Base-by-base conservation (phyloP, 2,113 vertebrate species). In the Addax nasomaculatus region DNA sequence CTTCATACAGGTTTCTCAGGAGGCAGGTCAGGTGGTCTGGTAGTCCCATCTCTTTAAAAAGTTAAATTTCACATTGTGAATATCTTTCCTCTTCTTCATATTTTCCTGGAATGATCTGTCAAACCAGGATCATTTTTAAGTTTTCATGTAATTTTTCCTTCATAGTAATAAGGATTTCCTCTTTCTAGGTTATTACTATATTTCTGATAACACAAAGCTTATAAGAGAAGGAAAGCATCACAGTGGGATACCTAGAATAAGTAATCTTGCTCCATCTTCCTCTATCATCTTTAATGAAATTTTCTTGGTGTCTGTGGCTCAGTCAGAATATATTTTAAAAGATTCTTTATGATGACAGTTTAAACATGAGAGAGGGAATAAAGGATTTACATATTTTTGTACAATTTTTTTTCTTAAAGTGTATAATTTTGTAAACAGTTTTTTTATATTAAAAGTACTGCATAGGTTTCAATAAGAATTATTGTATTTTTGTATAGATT, bases 371-470 rank as follows among this genome's bases (percentile, higher is more conserved):
- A 98, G 98, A 98, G 98, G 99, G 98, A 99, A 98, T 98, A 99
- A 99, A 98, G 98, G 98, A 98, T 99, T 99, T 99, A 99, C 99
- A 99, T 99, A 99, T 99, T 99, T 99, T 98, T 98, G 99, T 99
- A 99, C 98, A 99, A 99, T 98, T 92, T 99, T 99, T 99, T 99
- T 99, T 33, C 98, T 99, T 99, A 99, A 99, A 97, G 96, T 99
- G 98, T 99, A 98, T 99, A 98, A 99, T 99, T 99, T 98, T 99
- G 99, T 99, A 99, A 99, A 99, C 99, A 99, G 91, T 98, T 98
- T 98, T 64, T 97, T 98, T 99, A 99, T 99, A 99, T 98, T 98
- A 99, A 99, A 99, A 98, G 98, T 98, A 98, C 98, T n/a, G 33
- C n/a, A 67, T n/a, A n/a, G 33, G 16, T 67, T n/a, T 67, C 33